Base-by-base conservation (phyloP, 2,113 vertebrate species). In the Sminthopsis crassicaudata region DNA sequence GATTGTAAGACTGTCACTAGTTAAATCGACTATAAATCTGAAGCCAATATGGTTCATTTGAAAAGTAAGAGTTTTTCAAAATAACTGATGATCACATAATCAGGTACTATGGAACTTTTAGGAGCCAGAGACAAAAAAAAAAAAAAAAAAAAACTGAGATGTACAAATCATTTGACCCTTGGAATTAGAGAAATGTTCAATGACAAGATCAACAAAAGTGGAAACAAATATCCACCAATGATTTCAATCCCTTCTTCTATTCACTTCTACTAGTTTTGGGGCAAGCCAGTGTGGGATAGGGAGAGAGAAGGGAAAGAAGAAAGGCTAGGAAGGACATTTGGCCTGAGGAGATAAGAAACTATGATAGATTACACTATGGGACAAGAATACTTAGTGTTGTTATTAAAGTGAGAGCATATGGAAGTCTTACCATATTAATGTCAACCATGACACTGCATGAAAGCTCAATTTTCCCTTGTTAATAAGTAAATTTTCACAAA, bases 41-140 rank as follows among this genome's bases (percentile, higher is more conserved):
- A 1, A 48, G 88, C 27, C 48, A 60, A 93, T 23, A 46, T 1
- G 92, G 76, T 48, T 94, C n/a, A 94, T 27, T 14, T 91, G 55
- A 96, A 92, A 91, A 91, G 57, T 55, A 76, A 92, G 16, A 22
- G 42, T 67, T 92, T 91, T 84, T 23, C n/a, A 84, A 84, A 84
- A 42, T 84, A 84, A 84, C 67, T 84, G 67, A 84, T 84, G 67
- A 46, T 91, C 57, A 55, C n/a, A 50, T 51, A n/a, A 92, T 89
- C 46, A 10, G 92, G 91, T 46, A 52, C 90, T 27, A 50, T 89
- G 90, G n/a, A 91, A 91, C 25, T 91, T 91, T 60, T 51, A 36
- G 23, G 53, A 91, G 93, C 46, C n/a, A 46, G 88, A 89, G 30
- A 95, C 27, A 42, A 48, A 27, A 48, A 48, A 48, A 48, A 48